These are phyloP conservation scores for Samia ricini DNA, from an alignment of 1,140 invertebrate species.

Conservation along the genomic window DNA sequence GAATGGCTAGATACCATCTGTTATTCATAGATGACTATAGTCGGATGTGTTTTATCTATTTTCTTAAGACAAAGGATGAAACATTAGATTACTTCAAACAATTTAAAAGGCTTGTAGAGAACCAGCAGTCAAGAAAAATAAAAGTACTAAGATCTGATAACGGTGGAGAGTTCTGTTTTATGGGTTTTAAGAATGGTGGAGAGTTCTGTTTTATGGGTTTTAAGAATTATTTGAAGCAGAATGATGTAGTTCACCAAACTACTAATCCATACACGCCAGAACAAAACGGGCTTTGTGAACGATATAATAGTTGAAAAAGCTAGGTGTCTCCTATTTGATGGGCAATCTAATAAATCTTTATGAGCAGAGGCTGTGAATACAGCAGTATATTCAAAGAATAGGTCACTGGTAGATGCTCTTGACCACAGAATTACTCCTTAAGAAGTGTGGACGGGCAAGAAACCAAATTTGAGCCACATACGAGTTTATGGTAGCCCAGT, in stretches of 20 bases:
- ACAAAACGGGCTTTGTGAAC: conserved; percentile 12
- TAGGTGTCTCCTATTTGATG: conserved; percentile 6
- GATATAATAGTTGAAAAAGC: conserved; percentile 10
- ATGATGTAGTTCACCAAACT: conserved; percentile 12
- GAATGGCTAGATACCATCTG: conserved; percentile 19
- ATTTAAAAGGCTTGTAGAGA: conserved; percentile 21
- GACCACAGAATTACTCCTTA: conserved; percentile 5
- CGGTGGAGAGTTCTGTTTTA: conserved; percentile 15
- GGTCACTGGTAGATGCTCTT: neutral
- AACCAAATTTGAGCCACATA: conserved; percentile 10
- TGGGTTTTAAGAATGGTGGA: conserved; percentile 11
- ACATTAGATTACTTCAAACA: conserved; percentile 25
- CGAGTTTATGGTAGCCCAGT: conserved; percentile 12
- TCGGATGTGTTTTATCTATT: conserved; percentile 25
- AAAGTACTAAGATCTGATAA: conserved; percentile 21
- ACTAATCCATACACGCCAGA: conserved; percentile 11
- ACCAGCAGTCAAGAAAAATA: conserved; percentile 14
- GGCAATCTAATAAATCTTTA: neutral
- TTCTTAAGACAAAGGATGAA: conserved; percentile 22
- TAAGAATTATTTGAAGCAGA: conserved; percentile 9
- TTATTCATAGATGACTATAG: conserved; percentile 31
- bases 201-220: conserved; percentile 17
- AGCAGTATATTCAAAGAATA: conserved; percentile 10
- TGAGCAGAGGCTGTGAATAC: conserved; percentile 13
- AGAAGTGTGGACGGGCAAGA: conserved; percentile 5